Percentiles rank a stretch among this genome's conserved stretches.
phyloP scores from a whole-genome alignment of 1,140 invertebrate species.

The Papilio helenus region DNA sequence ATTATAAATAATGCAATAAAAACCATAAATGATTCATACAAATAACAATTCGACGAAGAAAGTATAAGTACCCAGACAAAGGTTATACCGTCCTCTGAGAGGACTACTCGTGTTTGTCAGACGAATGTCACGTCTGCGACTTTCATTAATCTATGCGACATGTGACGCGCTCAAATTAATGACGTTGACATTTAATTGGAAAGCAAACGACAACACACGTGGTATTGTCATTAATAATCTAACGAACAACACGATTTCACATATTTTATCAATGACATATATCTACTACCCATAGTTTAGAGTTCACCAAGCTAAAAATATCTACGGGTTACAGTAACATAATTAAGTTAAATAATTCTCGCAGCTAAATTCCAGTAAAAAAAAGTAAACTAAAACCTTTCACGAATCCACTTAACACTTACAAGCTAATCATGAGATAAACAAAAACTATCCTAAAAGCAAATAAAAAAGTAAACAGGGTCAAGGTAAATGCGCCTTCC shows the following conservation, averaged over 20 bases:
- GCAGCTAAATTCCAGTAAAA: neutral
- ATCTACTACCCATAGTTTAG: neutral
- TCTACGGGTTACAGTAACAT: neutral
- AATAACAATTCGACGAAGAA: neutral
- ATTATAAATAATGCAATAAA: too few relatives aligned
- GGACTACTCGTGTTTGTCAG: constrained; percentile 27
- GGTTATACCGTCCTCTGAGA: neutral
- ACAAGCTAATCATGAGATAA: constrained; percentile 1
- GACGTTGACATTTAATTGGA: constrained; percentile 41
- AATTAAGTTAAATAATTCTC: neutral
- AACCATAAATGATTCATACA: neutral
- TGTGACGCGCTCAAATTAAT: constrained; percentile 42
- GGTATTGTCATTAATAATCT: neutral
- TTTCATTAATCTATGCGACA: constrained; percentile 38
- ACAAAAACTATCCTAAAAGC: constrained; percentile 18
- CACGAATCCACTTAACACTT: neutral
- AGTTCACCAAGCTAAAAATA: neutral
- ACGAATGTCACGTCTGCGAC: constrained; percentile 38
- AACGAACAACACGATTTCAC: neutral
- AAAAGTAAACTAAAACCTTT: neutral
- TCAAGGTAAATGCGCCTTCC: constrained; percentile 21
- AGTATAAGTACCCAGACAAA: neutral
- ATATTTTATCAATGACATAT: neutral
- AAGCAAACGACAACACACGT: constrained; percentile 34
- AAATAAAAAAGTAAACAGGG: constrained; percentile 19